Conservation (phyloP, 1,140 invertebrate genomes). For the Drosophila persimilis region DNA sequence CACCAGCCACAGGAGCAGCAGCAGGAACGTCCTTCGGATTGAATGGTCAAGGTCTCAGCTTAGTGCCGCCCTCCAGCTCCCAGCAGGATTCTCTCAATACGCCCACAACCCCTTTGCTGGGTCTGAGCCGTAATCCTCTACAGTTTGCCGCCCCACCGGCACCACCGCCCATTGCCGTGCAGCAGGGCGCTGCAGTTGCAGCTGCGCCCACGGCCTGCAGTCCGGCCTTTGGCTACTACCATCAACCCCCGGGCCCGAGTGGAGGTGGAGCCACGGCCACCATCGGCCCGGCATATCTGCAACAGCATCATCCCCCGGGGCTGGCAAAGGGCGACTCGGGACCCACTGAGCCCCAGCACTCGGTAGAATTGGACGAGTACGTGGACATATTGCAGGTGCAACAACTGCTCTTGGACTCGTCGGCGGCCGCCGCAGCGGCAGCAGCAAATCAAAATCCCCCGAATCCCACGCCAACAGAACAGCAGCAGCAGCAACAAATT, state of each 20-base stretch:
- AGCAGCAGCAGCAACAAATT: conserved; percentile 34
- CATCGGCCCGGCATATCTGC: conserved; percentile 1
- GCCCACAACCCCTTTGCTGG: conserved; percentile 66
- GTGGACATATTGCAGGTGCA: conserved; percentile 85
- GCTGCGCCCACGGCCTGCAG: conserved; percentile 12
- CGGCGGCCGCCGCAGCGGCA: conserved; percentile 60
- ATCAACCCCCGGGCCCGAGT: conserved; percentile 16
- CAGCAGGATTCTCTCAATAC: conserved; percentile 75
- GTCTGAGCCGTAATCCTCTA: conserved; percentile 66
- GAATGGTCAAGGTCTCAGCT: conserved; percentile 24
- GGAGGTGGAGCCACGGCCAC: conserved; percentile 1
- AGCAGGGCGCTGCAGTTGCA: conserved; percentile 4
- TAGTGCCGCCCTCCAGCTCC: conserved; percentile 40
- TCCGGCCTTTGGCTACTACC: conserved; percentile 60
- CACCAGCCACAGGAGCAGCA: conserved; percentile 19
- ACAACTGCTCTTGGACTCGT: conserved; percentile 84
- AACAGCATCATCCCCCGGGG: conserved; percentile 18
- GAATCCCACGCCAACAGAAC: conserved; percentile 20
- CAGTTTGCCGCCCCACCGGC: conserved; percentile 66
- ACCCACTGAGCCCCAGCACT: neutral
- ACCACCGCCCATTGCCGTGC: conserved; percentile 46
- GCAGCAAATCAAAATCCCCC: conserved; percentile 27
- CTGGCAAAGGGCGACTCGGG: conserved; percentile 5
- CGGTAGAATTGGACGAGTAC: conserved; percentile 83
- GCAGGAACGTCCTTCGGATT: neutral